Percentiles rank a stretch among this genome's conserved stretches.
Evolutionary conservation across 2,113 vertebrate genomes (phyloP).

Genomic region (Sprattus sprattus): DNA sequence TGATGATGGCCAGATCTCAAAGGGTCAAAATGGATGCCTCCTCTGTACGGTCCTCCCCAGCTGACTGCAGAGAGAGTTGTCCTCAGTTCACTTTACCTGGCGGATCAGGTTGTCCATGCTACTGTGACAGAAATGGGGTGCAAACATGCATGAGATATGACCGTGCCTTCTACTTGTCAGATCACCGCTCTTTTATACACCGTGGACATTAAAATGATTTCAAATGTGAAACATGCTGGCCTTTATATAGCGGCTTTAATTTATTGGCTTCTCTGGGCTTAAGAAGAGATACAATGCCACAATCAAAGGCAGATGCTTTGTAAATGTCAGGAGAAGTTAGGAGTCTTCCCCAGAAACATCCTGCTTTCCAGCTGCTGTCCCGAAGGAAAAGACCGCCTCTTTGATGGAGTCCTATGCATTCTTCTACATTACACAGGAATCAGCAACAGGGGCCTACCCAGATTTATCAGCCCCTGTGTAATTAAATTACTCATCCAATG

Average conservation of each 20-base stretch:
- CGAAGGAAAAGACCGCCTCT: conserved; percentile 32
- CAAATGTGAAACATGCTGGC: conserved; percentile 44
- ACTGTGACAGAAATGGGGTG: conserved; percentile 17
- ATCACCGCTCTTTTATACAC: conserved; percentile 26
- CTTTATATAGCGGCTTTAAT: conserved; percentile 48
- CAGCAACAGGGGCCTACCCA: conserved; percentile 30
- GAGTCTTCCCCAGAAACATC: conserved; percentile 33
- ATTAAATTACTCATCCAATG: background rate
- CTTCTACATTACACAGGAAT: conserved; percentile 43
- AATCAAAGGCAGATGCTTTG: conserved; percentile 63
- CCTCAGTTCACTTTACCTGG: conserved; percentile 38
- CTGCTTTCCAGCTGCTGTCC: conserved; percentile 45
- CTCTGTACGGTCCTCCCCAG: background rate
- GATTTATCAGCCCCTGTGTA: conserved; percentile 29
- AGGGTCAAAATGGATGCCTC: conserved; percentile 5
- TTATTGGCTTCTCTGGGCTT: conserved; percentile 50
- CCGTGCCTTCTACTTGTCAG: conserved; percentile 39
- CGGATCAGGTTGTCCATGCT: conserved; percentile 25
- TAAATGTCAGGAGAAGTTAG: conserved; percentile 54
- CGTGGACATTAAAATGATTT: conserved; percentile 36
- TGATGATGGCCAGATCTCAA: background rate
- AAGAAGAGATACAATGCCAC: conserved; percentile 48
- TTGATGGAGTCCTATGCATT: conserved; percentile 21
- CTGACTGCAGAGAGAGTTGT: background rate
- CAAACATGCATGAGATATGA: conserved; percentile 40